Percentiles rank a stretch among this genome's conserved stretches.
These are phyloP conservation scores for Nematolebias whitei DNA, from an alignment of 2,113 vertebrate genomes.

Conservation along the genomic window DNA sequence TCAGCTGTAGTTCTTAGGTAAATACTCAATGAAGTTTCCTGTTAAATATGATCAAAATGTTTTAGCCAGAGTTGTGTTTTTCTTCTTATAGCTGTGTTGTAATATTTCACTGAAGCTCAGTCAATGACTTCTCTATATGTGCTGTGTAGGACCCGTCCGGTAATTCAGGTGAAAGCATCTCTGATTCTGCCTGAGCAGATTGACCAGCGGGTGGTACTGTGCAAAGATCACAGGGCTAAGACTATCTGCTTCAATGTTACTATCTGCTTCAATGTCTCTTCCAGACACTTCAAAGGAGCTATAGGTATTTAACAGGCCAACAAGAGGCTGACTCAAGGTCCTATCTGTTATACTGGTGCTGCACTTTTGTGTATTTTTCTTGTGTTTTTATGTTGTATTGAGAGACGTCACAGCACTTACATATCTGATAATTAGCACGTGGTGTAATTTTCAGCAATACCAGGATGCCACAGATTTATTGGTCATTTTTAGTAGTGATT, in stretches of 20 bases:
- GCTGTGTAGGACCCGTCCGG: conserved; percentile 86
- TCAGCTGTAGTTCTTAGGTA: conserved; percentile 92
- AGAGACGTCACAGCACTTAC: no score
- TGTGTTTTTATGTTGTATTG: neutral
- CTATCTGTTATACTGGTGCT: neutral
- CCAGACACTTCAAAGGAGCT: conserved; percentile 81
- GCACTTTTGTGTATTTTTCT: neutral
- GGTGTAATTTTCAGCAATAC: no score
- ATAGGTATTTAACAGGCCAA: conserved; percentile 78
- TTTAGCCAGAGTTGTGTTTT: neutral
- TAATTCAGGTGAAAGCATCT: conserved; percentile 86
- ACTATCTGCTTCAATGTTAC: conserved; percentile 84
- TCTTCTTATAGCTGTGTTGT: no score
- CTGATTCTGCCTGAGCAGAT: conserved; percentile 84
- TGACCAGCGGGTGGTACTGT: conserved; percentile 82
- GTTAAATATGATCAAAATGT: neutral
- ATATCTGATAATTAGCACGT: no score
- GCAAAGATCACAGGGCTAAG: conserved; percentile 79
- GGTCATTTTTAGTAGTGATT: no score
- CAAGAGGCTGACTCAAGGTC: neutral
- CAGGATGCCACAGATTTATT: no score
- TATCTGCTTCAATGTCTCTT: conserved; percentile 89
- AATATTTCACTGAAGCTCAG: no score
- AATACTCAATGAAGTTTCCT: conserved; percentile 14
- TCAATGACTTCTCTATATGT: conserved; percentile 5